phyloP scores from a whole-genome alignment of 2,797 vertebrate species.

The Cyprinodon diabolis region DNA sequence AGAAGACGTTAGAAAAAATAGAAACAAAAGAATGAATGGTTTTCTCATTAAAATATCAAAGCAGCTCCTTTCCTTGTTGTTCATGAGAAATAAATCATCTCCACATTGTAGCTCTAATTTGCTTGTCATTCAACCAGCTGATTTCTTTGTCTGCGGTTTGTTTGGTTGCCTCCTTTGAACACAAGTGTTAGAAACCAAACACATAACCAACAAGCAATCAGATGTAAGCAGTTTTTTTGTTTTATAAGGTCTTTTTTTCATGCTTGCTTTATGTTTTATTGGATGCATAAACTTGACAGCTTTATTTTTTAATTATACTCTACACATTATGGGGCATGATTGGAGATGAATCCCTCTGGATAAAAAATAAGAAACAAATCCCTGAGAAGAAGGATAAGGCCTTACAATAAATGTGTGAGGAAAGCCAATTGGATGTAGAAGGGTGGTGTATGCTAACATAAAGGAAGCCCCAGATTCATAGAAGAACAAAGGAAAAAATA shows the following conservation, averaged over 20 bases:
- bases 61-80: neutral
- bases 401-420: conserved; percentile 27
- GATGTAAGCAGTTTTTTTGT: conserved; percentile 54
- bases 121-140: too few relatives aligned
- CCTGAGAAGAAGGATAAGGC: conserved; percentile 60
- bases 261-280: conserved; percentile 59
- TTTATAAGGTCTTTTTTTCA: conserved; percentile 39
- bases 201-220: conserved; percentile 37
- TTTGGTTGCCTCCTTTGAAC: too few relatives aligned
- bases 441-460: conserved; percentile 77
- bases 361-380: conserved; percentile 73
- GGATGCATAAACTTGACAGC: conserved; percentile 68
- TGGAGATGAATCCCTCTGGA: conserved; percentile 84
- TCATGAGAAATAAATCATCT: neutral
- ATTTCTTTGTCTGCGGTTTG: too few relatives aligned
- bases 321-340: conserved; percentile 77
- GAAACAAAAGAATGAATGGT: neutral
- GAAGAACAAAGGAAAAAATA: conserved; percentile 29
- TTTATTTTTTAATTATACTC: conserved; percentile 80
- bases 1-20: neutral
- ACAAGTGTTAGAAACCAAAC: neutral
- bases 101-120: neutral
- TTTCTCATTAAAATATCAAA: neutral
- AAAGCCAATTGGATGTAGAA: conserved; percentile 43
- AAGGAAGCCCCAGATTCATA: conserved; percentile 71